Base-by-base conservation (phyloP, 30 jellyfish, hydroid and myxozoan species). In the Aurelia sp. region DNA sequence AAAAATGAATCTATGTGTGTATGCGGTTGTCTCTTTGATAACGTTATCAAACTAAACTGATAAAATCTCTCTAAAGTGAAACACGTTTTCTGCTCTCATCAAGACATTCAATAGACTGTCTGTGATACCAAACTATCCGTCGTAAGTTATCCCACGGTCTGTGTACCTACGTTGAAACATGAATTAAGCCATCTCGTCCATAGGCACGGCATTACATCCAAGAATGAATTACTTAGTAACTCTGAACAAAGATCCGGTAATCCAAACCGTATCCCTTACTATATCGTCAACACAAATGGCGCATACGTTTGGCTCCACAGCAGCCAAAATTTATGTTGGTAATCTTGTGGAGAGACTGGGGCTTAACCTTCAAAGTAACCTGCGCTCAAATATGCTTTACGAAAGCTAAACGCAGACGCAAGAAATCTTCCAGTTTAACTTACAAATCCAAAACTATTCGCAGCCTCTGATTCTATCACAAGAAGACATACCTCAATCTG, bases 271-370 rank as follows among this genome's bases (percentile, higher is more conserved):
- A 61, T 27, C 12, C 15, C 24, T n/a, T 50, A 55, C 84, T 66
- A 33, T n/a, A 72, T 72, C 84, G 69, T 72, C 84, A 59, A 77
- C 78, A 57, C 70, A 75, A 75, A 75, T 75, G 17, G 84, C 52
- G 63, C 63, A 59, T 71, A 77, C 78, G 64, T 62, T 60, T 60
- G 61, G 88, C 78, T 64, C 63, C 21, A 44, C 69, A 77, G 62
- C 71, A 77, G 78, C 88, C 88, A 77, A 76, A 77, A 61, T 76
- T 77, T 60, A 77, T 77, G 88, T 77, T 62, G 59, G 53, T 77
- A 77, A 77, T 77, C 88, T 62, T 76, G 88, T 76, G 88, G 88
- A 77, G 78, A 77, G 88, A 77, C 88, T 20, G 21, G 40, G 78
- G 88, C 88, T 77, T 77, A 77, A 77, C 88, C 77, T 77, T 77